Base-by-base conservation (phyloP, 2,113 vertebrate species). In the Gallinago paraguaiae region DNA sequence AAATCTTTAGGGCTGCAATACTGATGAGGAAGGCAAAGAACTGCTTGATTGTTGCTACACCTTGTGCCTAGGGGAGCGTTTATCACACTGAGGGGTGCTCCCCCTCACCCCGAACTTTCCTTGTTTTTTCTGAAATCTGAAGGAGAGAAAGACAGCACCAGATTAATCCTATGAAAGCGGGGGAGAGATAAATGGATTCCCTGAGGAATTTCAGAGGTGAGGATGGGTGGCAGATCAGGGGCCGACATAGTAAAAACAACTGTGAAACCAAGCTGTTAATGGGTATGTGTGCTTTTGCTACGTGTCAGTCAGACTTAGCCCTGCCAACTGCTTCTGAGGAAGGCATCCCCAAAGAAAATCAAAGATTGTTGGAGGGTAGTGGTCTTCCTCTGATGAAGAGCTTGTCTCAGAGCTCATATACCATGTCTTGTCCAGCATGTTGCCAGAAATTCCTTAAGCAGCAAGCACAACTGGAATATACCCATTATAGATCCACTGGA, bases 81-180 rank as follows among this genome's bases (percentile, higher is more conserved):
- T 24, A 9, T 37, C 6, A 5, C 23, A 9, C 1, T 0, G 35
- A 69, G 25, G 18, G 30, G 27, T 16, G 5, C 39, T 72, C 6
- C 17, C 12, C 18, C 22, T 0, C 0, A 25, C n/a, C 33, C 23
- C 6, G 5, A 74, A 6, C 4, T 25, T 81, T n/a, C 31, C 35
- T 15, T 45, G 9, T 6, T 69, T 69, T 11, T 76, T 56, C 43
- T 80, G 53, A 46, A 76, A n/a, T 13, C 28, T 27, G 17, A 67
- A 79, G 24, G n/a, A 22, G 53, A 90, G 37, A 30, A 1, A 56
- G 20, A 39, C 2, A 76, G 17, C 54, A 78, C 59, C 17, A 77
- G 31, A 5, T 8, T 78, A 13, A 50, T 17, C 30, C 5, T 19
- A 35, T 24, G n/a, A 72, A 60, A 53, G 17, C 24, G 61, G 7